A percentile compares a stretch with the other conserved stretches of the same genome.
Evolutionary conservation across 1,140 invertebrate species (phyloP).

Genomic region (Caenorhabditis brenneri): DNA sequence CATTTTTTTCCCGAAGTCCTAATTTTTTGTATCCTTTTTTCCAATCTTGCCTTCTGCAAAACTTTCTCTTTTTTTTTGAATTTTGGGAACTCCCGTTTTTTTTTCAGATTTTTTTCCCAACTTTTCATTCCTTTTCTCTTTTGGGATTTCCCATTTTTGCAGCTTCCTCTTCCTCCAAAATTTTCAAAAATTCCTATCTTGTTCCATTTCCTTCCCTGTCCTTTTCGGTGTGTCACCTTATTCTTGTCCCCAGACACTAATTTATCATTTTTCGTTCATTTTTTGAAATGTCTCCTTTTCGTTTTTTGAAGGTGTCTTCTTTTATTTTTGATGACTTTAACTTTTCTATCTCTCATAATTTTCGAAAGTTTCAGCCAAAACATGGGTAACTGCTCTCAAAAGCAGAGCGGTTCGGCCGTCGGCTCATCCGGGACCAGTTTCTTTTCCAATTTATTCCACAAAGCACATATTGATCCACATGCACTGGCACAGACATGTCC

Average conservation of each 20-base stretch:
- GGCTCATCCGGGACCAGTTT: constrained; percentile 50
- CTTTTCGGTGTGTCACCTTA: no score
- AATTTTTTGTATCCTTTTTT: no score
- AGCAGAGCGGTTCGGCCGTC: constrained; percentile 50
- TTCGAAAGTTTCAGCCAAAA: constrained; percentile 46
- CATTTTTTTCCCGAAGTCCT: no score
- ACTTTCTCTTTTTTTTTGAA: not conserved
- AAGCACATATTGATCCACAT: constrained; percentile 59
- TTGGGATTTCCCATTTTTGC: no score
- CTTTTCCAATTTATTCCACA: constrained; percentile 59
- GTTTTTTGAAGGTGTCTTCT: not conserved
- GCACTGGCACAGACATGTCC: constrained; percentile 61
- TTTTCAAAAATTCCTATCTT: not conserved
- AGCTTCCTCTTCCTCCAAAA: no score
- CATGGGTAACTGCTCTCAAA: constrained; percentile 42
- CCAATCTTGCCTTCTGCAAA: not conserved
- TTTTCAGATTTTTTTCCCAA: not conserved
- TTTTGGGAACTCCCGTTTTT: not conserved
- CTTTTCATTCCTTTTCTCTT: no score
- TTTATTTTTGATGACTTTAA: not conserved
- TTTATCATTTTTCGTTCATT: not conserved
- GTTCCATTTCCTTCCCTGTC: not conserved
- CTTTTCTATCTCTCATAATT: not conserved
- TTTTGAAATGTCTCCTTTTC: not conserved
- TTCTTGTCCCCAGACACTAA: no score